These are phyloP conservation scores for Siniperca undulata DNA, from an alignment of 2,797 vertebrate species.

Conservation along the genomic window DNA sequence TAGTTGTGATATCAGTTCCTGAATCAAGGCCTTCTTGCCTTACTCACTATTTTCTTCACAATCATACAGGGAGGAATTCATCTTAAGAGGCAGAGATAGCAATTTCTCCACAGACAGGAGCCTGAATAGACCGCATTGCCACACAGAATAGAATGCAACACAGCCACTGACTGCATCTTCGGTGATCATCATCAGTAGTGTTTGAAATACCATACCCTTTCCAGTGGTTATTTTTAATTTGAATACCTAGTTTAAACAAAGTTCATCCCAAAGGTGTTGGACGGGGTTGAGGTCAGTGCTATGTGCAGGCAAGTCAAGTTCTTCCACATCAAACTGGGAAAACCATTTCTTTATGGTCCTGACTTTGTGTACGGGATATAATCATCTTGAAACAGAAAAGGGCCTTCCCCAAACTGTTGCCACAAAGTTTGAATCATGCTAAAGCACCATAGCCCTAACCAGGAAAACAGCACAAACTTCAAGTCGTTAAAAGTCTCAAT, in stretches of 20 bases:
- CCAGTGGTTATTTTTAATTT: slow-evolving; percentile 5
- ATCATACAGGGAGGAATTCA: slow-evolving; percentile 18
- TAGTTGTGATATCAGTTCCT: not conserved
- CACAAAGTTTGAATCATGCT: not conserved
- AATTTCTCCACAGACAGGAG: slow-evolving; percentile 28
- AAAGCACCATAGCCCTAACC: not conserved
- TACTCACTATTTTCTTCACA: slow-evolving; percentile 21
- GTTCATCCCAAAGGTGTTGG: not conserved
- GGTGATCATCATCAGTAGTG: slow-evolving; percentile 23
- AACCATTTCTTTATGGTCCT: not conserved
- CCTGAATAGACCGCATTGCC: slow-evolving; percentile 12
- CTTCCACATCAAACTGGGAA: not conserved
- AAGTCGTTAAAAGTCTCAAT: not conserved
- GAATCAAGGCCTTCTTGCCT: not conserved
- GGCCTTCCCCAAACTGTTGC: not conserved
- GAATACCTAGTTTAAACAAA: slow-evolving; percentile 11
- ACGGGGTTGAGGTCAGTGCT: not conserved
- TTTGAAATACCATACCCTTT: slow-evolving; percentile 15
- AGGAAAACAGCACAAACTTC: not conserved
- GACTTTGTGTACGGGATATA: not conserved
- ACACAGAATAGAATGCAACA: not conserved
- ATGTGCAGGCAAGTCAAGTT: not conserved
- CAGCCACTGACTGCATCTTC: slow-evolving; percentile 8
- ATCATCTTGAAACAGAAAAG: not conserved
- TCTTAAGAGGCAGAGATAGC: slow-evolving; percentile 23